Evolutionary conservation across 2,797 vertebrate species (phyloP), one percentile per base, ranked within the genome.

Genomic region (Muraenolepis orangiensis): DNA sequence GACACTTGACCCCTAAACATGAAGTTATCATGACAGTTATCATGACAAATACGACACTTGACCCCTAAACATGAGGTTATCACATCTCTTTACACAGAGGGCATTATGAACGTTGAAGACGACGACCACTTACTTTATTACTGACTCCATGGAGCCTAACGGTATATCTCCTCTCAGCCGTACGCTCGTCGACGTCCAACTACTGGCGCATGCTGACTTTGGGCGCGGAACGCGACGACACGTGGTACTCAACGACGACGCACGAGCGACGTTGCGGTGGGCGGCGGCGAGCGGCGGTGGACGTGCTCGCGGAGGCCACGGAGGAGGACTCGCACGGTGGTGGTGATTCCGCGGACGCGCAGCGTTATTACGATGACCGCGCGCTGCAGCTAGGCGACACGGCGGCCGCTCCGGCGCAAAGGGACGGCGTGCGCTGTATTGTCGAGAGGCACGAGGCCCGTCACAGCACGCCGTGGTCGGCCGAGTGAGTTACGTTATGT

Each of bases 141-240:
- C n/a, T n/a, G n/a, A n/a, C n/a, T n/a, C n/a, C n/a, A n/a, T n/a
- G n/a, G n/a, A n/a, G n/a, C n/a, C n/a, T n/a, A n/a, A n/a, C n/a
- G n/a, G n/a, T n/a, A n/a, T n/a, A n/a, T n/a, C n/a, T n/a, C 32
- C 32, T 4, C 57, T 0, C 74, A 94, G 93, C 91, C 4, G 30
- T 93, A 0, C 90, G 92, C 3, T 70, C 91, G 0, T 90, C 89
- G 75, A 93, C 91, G 0, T 81, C 93, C 11, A 80, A 89, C 80
- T 92, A 87, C 28, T 94, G 94, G 94, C 88, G 88, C 83, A 93
- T 84, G 91, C 84, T 94, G 74, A 93, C 92, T 0, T 72, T 91
- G 68, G 94, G 93, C 0, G 66, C 86, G 0, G 92, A 94, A 78
- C 91, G 89, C 72, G 86, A 57, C 8, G 6, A 90, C 32, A 90